A percentile compares a stretch with the other conserved stretches of the same genome.
Evolutionary conservation across 2,888 invertebrate species (phyloP).

Genomic region (Lymantria monacha): DNA sequence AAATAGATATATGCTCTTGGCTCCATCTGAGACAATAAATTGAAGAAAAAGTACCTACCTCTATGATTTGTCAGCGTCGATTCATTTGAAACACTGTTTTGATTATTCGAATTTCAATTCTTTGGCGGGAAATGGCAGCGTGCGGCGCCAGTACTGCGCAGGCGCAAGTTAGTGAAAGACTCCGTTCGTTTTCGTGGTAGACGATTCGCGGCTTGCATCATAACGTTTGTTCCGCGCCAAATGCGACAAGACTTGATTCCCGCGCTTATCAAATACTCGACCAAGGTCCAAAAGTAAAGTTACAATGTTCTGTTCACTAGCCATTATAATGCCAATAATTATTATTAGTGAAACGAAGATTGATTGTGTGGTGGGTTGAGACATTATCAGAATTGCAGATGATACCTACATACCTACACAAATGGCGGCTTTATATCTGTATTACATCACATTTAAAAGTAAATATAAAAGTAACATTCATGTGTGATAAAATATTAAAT

Average conservation of each 20-base stretch:
- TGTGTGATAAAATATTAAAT: no score
- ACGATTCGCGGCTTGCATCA: slow-evolving; percentile 20
- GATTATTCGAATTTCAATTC: slow-evolving; percentile 13
- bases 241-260: slow-evolving; percentile 31
- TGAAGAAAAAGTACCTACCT: slow-evolving; percentile 20
- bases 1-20: no score
- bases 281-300: slow-evolving; percentile 61
- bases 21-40: no score
- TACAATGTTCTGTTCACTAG: slow-evolving; percentile 21
- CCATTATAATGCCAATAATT: slow-evolving; percentile 23
- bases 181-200: slow-evolving; percentile 15
- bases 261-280: slow-evolving; percentile 53
- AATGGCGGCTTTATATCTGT: not conserved
- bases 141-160: slow-evolving; percentile 15
- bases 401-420: not conserved
- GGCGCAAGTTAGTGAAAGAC: slow-evolving; percentile 33
- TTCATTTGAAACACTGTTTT: slow-evolving; percentile 16
- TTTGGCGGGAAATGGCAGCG: slow-evolving; percentile 12
- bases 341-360: slow-evolving; percentile 9
- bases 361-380: slow-evolving; percentile 21
- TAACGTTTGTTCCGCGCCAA: slow-evolving; percentile 23
- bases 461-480: not conserved
- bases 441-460: not conserved
- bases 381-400: slow-evolving; percentile 3
- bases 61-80: slow-evolving; percentile 15